phyloP scores from a whole-genome alignment of 2,113 vertebrate genomes.

The Atrichornis clamosus region DNA sequence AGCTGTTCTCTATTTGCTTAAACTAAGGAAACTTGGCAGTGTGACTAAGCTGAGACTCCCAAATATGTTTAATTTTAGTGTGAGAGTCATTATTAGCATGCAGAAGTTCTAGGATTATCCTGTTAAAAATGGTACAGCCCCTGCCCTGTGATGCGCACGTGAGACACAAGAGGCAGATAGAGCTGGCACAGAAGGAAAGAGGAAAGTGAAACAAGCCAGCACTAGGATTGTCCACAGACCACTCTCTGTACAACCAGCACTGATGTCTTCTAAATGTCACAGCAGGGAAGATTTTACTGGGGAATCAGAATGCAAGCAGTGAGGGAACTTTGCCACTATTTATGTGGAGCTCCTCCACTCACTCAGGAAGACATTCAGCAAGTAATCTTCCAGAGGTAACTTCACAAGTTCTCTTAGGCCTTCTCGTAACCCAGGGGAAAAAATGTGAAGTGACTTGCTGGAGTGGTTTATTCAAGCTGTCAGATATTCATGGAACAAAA shows the following conservation, averaged over 20 bases:
- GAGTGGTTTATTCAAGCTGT: background rate
- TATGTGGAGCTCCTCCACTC: background rate
- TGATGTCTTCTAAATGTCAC: background rate
- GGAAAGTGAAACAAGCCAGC: background rate
- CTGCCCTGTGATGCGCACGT: background rate
- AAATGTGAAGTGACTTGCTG: background rate
- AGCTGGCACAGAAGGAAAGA: background rate
- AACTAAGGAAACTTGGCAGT: background rate
- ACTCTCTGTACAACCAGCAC: background rate
- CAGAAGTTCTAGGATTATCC: background rate
- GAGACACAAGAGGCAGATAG: background rate
- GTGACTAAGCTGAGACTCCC: background rate
- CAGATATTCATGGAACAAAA: background rate
- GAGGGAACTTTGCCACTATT: background rate
- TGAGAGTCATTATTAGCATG: background rate
- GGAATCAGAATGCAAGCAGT: background rate
- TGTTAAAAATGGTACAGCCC: background rate
- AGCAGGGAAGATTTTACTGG: background rate
- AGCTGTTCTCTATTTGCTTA: background rate
- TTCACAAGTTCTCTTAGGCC: background rate
- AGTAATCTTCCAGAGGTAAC: background rate
- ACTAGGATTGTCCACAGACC: rapidly evolving
- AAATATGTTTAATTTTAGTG: background rate
- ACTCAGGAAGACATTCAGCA: background rate
- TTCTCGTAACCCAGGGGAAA: background rate